Conservation (phyloP, 1,140 invertebrate species). For the Drosophila equinoxialis region DNA sequence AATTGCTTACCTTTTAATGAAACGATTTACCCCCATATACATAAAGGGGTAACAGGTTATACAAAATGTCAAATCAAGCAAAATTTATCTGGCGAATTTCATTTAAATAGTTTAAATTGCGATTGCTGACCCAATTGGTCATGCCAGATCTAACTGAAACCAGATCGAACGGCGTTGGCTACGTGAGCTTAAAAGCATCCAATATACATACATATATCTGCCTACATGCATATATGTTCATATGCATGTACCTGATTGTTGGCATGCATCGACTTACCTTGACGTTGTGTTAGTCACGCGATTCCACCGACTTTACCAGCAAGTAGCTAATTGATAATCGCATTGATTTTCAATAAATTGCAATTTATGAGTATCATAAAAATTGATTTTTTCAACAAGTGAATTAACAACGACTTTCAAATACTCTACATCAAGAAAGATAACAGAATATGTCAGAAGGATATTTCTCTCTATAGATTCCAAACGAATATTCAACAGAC, state of each 20-base stretch:
- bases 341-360: conserved; percentile 77
- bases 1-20: background rate
- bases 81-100: conserved; percentile 2
- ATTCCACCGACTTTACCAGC: conserved; percentile 34
- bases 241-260: conserved; percentile 50
- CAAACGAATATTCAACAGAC: too few species aligned
- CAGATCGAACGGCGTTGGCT: conserved; percentile 7
- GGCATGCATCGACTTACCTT: conserved; percentile 31
- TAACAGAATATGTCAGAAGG: too few species aligned
- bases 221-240: conserved; percentile 41
- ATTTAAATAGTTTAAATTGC: conserved; percentile 9
- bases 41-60: background rate
- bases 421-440: background rate
- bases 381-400: conserved; percentile 28
- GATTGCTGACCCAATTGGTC: conserved; percentile 10
- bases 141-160: conserved; percentile 12
- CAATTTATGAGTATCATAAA: conserved; percentile 62
- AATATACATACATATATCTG: background rate
- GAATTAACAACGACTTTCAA: conserved; percentile 35
- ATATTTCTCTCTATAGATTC: too few species aligned
- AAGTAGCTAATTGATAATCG: conserved; percentile 77
- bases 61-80: background rate
- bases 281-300: conserved; percentile 73
- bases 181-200: conserved; percentile 6
- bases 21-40: background rate